Evolutionary conservation across 1,140 invertebrate species (phyloP).

Genomic region (Trachelipus rathkii): DNA sequence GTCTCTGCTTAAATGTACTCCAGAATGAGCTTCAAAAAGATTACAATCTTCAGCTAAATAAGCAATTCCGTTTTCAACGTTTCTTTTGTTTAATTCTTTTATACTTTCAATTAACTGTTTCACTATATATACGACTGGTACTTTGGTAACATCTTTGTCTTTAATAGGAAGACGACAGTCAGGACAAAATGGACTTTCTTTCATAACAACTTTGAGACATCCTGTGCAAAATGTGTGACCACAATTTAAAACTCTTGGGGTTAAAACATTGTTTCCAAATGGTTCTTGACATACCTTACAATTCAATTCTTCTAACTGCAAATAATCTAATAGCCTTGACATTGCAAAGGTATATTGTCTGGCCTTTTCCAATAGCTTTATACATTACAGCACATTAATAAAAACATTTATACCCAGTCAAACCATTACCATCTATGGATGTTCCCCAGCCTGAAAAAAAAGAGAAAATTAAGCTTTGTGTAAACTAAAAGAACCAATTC

Average conservation of each 20-base stretch:
- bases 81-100: neutral
- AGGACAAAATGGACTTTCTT: neutral
- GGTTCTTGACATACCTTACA: conserved; percentile 4
- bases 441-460: too few species aligned
- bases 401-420: too few species aligned
- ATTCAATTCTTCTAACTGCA: neutral
- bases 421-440: too few species aligned
- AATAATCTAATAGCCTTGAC: neutral
- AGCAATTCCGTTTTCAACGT: neutral
- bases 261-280: conserved; percentile 1
- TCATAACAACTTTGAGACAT: neutral
- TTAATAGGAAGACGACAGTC: neutral
- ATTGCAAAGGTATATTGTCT: too few species aligned
- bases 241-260: neutral
- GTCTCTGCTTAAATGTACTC: neutral
- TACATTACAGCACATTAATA: too few species aligned
- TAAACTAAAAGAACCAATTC: too few species aligned
- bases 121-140: neutral
- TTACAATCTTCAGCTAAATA: conserved; percentile 5
- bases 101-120: neutral
- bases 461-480: too few species aligned
- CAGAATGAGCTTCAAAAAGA: neutral
- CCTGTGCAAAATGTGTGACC: neutral
- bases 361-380: too few species aligned
- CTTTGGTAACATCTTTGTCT: neutral